Conservation (phyloP, 1,140 invertebrate species). For the Oncopodura yosiiana region DNA sequence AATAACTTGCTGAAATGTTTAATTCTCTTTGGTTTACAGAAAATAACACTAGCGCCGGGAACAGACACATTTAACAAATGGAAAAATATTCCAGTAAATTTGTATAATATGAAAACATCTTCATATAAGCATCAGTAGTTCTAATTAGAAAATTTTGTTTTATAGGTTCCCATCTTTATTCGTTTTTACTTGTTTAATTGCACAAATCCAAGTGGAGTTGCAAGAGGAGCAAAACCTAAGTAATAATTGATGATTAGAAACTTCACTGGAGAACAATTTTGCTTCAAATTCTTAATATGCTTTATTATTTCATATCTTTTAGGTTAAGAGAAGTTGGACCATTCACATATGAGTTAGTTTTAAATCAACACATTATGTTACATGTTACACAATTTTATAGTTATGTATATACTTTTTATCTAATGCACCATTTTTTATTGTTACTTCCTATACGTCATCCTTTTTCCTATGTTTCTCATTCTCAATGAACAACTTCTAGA, state of each 20-base stretch:
- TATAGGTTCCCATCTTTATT: slow-evolving; percentile 59
- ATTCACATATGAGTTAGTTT: slow-evolving; percentile 45
- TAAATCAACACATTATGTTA: not conserved
- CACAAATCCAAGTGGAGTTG: slow-evolving; percentile 66
- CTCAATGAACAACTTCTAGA: not conserved
- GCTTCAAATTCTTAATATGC: slow-evolving; percentile 41
- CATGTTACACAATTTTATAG: not conserved
- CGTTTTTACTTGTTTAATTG: slow-evolving; percentile 77
- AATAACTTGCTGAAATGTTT: not conserved
- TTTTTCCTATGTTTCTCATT: not conserved
- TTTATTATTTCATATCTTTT: too few species aligned
- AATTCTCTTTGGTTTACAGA: slow-evolving; percentile 15
- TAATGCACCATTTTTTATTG: not conserved
- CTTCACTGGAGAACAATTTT: not conserved
- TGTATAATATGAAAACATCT: too few species aligned
- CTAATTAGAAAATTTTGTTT: too few species aligned
- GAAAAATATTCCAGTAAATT: slow-evolving; percentile 24
- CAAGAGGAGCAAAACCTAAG: slow-evolving; percentile 45
- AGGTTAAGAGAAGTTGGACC: slow-evolving; percentile 45
- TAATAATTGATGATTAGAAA: not conserved
- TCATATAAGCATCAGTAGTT: too few species aligned
- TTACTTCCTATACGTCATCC: not conserved
- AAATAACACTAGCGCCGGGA: slow-evolving; percentile 17
- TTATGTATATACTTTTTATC: not conserved
- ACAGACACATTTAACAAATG: slow-evolving; percentile 29